Base-by-base conservation (phyloP, 2,797 vertebrate genomes). In the Diceros bicornis region DNA sequence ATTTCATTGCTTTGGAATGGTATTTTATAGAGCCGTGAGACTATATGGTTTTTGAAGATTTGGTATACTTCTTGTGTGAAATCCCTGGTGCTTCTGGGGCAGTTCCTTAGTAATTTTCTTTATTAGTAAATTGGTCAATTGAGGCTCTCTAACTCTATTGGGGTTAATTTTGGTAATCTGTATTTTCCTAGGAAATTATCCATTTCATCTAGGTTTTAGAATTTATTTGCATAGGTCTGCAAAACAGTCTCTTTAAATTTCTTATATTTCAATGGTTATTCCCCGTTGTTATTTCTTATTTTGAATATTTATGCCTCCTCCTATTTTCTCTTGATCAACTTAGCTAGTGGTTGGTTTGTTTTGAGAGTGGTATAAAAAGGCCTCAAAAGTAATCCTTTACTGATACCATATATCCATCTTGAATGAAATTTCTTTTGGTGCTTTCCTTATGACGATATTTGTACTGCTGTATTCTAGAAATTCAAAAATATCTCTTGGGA, bases 191-290 rank as follows among this genome's bases (percentile, higher is more conserved):
- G 37, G 8, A 91, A 91, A 84, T 88, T 91, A 64, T 34, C 9
- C 23, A 23, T 50, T 79, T 94, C n/a, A 75, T 52, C 61, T 90
- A 86, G 32, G 20, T 69, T 55, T 93, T 78, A 61, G 88, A 69
- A 82, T 29, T 13, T 62, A 59, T 93, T 32, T 88, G 50, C 69
- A 72, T 4, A 72, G 18, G 2, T 78, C 4, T 79, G 13, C 16
- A 57, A 94, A 41, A 17, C 21, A 71, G 11, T 74, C 23, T 47
- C 20, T 55, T 37, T 44, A 88, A 84, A 66, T 44, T 13, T 37
- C 61, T 29, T n/a, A 55, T 81, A 2, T 91, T 77, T 82, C 25
- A n/a, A 29, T 64, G 21, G 18, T n/a, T 47, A 57, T 69, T 27
- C 11, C 8, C 8, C 8, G 41, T 75, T 74, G 23, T 77, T 78